Evolutionary conservation across 2,113 vertebrate genomes (phyloP), one percentile per base, ranked within the genome.

Genomic region (Parus major): DNA sequence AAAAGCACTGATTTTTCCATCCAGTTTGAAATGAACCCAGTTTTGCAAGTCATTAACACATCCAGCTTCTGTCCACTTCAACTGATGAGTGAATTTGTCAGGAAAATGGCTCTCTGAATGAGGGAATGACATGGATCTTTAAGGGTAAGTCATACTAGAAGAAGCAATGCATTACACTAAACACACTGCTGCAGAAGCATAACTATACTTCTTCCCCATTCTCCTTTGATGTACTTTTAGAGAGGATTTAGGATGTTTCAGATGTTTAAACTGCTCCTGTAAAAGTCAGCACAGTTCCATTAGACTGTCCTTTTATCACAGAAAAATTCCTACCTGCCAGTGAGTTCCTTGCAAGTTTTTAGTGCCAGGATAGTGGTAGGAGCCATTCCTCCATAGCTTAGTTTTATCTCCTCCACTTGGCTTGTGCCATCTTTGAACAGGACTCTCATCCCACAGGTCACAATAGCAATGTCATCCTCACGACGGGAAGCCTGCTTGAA

Each of bases 311-410:
- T 81, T 28, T 55, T 52, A 20, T n/a, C 33, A 64, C 28, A 84
- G 88, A 77, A 80, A 13, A 19, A 53, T 8, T 86, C 86, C 95
- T 97, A 99, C 99, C 98, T 98, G 44, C 98, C 98, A 66, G 94
- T 92, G 47, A 99, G 98, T 20, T 88, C 94, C 36, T 65, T 78
- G 15, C 98, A 98, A 2, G 99, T 99, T 82, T 97, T 97, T 36
- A 93, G 85, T 7, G 99, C 99, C 46, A 99, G 94, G 31, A 99
- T 91, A 3, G 99, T 99, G 39, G 98, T 98, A 15, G 98, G 94
- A 0, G 98, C 98, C 99, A 99, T 99, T 69, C 99, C 99, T 5
- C 99, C 99, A 9, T 98, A 99, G 94, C 98, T 99, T 35, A 99
- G 94, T 60, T 95, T 97, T 86, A 99, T 91, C 71, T 98, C 98